Conservation (phyloP, 2,888 invertebrate species). For the Panopea generosa region DNA sequence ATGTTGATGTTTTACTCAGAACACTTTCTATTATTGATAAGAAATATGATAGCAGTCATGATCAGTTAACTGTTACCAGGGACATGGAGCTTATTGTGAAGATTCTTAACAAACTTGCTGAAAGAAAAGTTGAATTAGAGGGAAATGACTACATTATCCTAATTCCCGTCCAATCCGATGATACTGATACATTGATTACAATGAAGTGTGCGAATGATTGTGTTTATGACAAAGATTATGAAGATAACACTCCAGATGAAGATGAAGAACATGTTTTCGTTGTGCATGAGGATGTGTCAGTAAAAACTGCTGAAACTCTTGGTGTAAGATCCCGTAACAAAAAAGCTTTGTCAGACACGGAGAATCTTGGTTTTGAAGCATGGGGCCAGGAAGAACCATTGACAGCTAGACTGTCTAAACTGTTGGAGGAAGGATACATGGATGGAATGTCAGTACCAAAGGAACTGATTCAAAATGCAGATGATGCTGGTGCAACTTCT, state of each 20-base stretch:
- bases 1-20: constrained; percentile 20
- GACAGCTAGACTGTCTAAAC: constrained; percentile 69
- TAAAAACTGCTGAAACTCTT: constrained; percentile 70
- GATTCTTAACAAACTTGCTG: constrained; percentile 46
- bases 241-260: constrained; percentile 42
- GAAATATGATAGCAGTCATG: constrained; percentile 9
- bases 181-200: neutral
- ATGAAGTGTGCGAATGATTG: constrained; percentile 38
- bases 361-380: constrained; percentile 49
- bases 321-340: constrained; percentile 74
- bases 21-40: constrained; percentile 38
- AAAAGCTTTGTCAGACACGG: constrained; percentile 66
- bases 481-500: constrained; percentile 78
- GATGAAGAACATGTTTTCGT: constrained; percentile 46
- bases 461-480: constrained; percentile 81
- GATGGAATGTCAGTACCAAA: constrained; percentile 82
- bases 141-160: constrained; percentile 14
- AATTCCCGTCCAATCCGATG: constrained; percentile 38
- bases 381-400: constrained; percentile 79
- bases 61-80: constrained; percentile 1
- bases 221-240: constrained; percentile 44
- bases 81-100: constrained; percentile 50
- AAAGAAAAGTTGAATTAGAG: constrained; percentile 9
- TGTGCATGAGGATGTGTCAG: constrained; percentile 70
- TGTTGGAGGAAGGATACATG: constrained; percentile 74